These are phyloP conservation scores for Rhinoderma darwinii DNA, from an alignment of 2,113 vertebrate genomes.

Conservation along the genomic window DNA sequence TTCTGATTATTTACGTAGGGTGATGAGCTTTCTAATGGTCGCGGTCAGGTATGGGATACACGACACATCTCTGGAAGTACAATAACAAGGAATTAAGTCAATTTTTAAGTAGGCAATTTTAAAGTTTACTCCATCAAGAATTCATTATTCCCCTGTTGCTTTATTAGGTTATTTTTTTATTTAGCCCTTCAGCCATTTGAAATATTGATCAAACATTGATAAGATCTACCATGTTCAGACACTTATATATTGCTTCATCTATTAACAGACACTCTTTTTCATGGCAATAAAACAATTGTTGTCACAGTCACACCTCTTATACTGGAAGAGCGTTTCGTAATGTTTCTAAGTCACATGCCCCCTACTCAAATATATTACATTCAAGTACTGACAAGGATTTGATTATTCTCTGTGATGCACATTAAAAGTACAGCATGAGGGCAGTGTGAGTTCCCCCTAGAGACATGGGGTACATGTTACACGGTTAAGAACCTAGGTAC, in stretches of 20 bases:
- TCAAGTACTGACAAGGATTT: no score
- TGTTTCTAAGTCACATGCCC: no score
- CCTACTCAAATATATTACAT: no score
- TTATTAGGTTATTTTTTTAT: not conserved
- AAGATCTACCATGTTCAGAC: not conserved
- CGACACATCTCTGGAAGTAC: not conserved
- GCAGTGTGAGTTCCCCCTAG: no score
- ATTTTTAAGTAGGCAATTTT: conserved; percentile 2
- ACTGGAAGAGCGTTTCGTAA: no score
- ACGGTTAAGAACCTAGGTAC: no score
- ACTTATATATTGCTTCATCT: not conserved
- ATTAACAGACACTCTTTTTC: no score
- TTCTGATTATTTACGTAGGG: not conserved
- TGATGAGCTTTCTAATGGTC: not conserved
- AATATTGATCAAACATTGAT: not conserved
- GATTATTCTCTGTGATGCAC: no score
- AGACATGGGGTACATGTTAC: no score
- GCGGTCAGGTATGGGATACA: not conserved
- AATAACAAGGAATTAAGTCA: not conserved
- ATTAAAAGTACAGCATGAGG: no score
- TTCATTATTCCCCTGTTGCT: not conserved
- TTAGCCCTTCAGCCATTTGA: no score
- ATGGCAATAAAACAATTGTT: not conserved
- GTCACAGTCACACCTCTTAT: not conserved
- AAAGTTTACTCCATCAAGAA: not conserved